Base-by-base conservation (phyloP, 2,113 vertebrate genomes). In the Thermophis baileyi region DNA sequence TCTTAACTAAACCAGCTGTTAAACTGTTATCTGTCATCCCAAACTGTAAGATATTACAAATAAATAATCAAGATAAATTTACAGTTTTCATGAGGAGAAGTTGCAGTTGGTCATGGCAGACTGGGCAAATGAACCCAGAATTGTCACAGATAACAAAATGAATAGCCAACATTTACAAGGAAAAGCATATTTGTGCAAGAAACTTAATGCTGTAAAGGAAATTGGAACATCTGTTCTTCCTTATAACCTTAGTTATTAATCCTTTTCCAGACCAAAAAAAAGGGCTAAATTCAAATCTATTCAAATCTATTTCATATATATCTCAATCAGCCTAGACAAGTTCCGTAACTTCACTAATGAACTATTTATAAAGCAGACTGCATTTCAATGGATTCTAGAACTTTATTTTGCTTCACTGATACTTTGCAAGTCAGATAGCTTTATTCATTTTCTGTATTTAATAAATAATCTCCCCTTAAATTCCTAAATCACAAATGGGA, bases 31-130 rank as follows among this genome's bases (percentile, higher is more conserved):
- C 90, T 22, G 81, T 95, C 63, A 93, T 93, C 85, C 93, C 91
- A 69, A 74, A 93, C 91, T 94, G 92, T 74, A 91, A 93, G 85
- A 94, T 91, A 96, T 94, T 86, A 93, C 30, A 96, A 91, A 96
- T 94, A 95, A 97, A 94, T 95, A 97, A 96, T 95, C 86, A 94
- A 94, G 85, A 69, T 93, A 63, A 50, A 40, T 89, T 46, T 89
- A 54, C 27, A 53, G 91, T 94, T 95, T 94, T 95, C 92, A 95
- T 63, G 6, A 50, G 53, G 30, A 14, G 0, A 0, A 92, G 8
- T 24, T 30, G 93, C 63, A 91, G 92, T 50, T 6, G 22, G 91
- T 91, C 5, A 22, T 8, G 30, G 40, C 3, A 1, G 0, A 92
- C 11, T 25, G 30, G 92, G 86, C 92, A 93, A 46, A 93, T 94